Conservation (phyloP, 2,113 vertebrate genomes). For the Rhegmatorhina hoffmannsi region DNA sequence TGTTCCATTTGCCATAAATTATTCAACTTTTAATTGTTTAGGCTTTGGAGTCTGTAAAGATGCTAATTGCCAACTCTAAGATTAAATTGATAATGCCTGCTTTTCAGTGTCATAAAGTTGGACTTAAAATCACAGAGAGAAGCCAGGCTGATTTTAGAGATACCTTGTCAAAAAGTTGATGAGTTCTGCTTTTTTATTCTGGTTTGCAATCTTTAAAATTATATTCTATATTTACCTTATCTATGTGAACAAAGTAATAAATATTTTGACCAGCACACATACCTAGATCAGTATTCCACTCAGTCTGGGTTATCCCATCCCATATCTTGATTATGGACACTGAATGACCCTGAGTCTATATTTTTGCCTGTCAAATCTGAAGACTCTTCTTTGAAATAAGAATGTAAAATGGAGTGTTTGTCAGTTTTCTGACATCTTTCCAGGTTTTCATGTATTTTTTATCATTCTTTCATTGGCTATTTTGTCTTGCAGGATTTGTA, state of each 20-base stretch:
- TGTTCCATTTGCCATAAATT: conserved; percentile 48
- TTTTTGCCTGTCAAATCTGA: not conserved
- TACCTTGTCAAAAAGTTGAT: not conserved
- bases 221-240: not conserved
- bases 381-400: not conserved
- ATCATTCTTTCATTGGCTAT: not conserved
- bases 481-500: not conserved
- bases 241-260: not conserved
- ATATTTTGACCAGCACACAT: not conserved
- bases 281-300: not conserved
- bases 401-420: not conserved
- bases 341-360: not conserved
- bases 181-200: not conserved
- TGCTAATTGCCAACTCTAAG: not conserved
- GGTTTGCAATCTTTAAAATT: not conserved
- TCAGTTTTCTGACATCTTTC: not conserved
- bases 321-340: not conserved
- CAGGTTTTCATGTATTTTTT: not conserved
- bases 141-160: not conserved
- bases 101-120: not conserved
- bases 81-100: not conserved
- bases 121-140: not conserved
- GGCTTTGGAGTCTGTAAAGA: conserved; percentile 37
- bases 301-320: not conserved
- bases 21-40: conserved; percentile 58